Conservation (phyloP, 2,888 invertebrate species). For the Athalia circularis region DNA sequence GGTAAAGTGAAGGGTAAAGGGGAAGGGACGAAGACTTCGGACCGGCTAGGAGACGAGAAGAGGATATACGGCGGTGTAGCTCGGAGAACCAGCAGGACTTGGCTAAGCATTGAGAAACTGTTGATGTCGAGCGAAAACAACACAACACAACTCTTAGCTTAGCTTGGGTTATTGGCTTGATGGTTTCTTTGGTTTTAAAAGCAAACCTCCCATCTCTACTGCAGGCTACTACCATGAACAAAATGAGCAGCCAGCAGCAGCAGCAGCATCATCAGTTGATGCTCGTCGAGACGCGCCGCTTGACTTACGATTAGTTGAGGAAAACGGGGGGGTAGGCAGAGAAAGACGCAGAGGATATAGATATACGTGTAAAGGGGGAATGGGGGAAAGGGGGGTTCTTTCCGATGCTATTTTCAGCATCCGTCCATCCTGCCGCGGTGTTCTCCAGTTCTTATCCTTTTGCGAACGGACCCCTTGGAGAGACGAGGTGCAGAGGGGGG, state of each 20-base stretch:
- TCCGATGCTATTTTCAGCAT: constrained; percentile 46
- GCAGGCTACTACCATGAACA: not conserved
- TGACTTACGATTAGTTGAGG: constrained; percentile 13
- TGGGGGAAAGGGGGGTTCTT: not conserved
- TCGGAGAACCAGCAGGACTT: constrained; percentile 21
- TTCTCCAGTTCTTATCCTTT: constrained; percentile 37
- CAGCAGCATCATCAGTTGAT: not conserved
- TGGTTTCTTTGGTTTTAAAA: constrained; percentile 6
- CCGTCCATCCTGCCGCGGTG: constrained; percentile 47
- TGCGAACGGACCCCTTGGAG: constrained; percentile 32
- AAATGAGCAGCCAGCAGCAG: not conserved
- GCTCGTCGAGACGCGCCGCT: constrained; percentile 14
- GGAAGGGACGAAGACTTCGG: constrained; percentile 6
- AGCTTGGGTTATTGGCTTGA: constrained; percentile 15
- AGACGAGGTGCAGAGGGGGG: not conserved
- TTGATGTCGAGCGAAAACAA: not conserved
- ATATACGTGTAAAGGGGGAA: constrained; percentile 23
- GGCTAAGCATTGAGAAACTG: constrained; percentile 44
- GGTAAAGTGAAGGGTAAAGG: constrained; percentile 26
- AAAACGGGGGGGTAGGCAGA: constrained; percentile 3
- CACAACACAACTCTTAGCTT: constrained; percentile 12
- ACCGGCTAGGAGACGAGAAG: constrained; percentile 36
- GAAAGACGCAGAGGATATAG: constrained; percentile 15
- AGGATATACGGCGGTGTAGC: not conserved
- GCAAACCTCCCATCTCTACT: not conserved